A percentile compares a stretch with the other conserved stretches of the same genome.
Evolutionary conservation across 2,797 vertebrate genomes (phyloP).

Genomic region (Poliocrania exsul): DNA sequence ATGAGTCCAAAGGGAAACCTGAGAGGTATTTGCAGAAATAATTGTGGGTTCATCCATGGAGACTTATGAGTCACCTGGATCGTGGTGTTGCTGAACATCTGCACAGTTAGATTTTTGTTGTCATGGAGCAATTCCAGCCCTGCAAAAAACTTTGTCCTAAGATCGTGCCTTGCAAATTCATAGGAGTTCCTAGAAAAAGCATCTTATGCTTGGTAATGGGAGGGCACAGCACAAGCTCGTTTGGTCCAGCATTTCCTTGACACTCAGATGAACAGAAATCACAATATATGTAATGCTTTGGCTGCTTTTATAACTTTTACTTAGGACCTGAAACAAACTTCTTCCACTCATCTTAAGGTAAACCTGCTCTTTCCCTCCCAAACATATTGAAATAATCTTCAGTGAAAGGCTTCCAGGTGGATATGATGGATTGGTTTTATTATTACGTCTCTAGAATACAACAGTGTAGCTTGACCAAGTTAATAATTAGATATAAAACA

Average conservation of each 20-base stretch:
- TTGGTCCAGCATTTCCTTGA: not conserved
- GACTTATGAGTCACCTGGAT: not conserved
- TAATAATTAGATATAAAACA: not conserved
- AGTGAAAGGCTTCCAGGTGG: not conserved
- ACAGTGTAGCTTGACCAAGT: not conserved
- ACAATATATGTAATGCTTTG: not conserved
- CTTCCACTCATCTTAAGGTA: not conserved
- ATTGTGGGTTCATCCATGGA: not conserved
- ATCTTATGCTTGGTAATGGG: not conserved
- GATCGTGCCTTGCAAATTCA: not conserved
- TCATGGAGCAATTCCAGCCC: not conserved
- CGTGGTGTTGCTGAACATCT: not conserved
- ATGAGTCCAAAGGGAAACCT: not conserved
- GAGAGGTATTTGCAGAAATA: slow-evolving; percentile 32
- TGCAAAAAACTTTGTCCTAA: not conserved
- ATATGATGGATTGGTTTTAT: not conserved
- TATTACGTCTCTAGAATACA: not conserved
- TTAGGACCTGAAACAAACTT: not conserved
- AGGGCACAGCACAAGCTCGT: not conserved
- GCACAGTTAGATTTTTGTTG: not conserved
- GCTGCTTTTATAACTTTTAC: not conserved
- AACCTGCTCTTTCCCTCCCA: not conserved
- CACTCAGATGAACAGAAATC: not conserved
- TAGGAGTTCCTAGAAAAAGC: not conserved
- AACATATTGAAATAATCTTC: not conserved